These are phyloP conservation scores for Stylophora pistillata DNA, from an alignment of 64 coral and sea anemone species.

Conservation along the genomic window DNA sequence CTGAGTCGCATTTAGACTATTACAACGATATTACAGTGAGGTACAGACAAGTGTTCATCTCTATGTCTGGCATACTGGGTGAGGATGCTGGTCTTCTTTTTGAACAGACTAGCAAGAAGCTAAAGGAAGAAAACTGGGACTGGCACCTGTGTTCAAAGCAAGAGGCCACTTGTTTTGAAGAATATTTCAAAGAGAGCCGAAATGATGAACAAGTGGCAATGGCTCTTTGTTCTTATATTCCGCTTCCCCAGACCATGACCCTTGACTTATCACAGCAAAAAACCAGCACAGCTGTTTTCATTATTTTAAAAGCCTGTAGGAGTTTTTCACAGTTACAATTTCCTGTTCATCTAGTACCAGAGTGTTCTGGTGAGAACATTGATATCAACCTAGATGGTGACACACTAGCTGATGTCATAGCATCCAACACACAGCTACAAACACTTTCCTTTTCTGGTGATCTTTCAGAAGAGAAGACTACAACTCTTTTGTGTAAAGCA, in stretches of 20 bases:
- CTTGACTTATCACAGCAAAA: neutral
- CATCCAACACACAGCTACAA: neutral
- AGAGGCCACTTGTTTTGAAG: neutral
- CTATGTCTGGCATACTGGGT: neutral
- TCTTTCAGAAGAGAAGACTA: fast-evolving
- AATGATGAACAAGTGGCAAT: neutral
- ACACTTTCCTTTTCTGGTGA: neutral
- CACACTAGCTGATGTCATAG: neutral
- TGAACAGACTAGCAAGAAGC: neutral
- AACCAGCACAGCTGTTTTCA: neutral
- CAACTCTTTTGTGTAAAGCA: too few species aligned
- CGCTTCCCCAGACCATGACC: neutral
- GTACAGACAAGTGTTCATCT: constrained; percentile 10
- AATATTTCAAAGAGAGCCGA: neutral
- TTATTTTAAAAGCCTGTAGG: neutral
- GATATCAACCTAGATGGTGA: too few species aligned
- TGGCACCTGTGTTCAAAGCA: neutral
- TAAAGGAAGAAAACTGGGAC: neutral
- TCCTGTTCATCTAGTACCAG: neutral
- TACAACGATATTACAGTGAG: neutral
- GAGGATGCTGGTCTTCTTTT: neutral
- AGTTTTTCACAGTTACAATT: neutral
- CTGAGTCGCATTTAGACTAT: neutral
- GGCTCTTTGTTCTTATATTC: neutral
- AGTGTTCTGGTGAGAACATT: neutral